These are phyloP conservation scores for Anableps anableps DNA, from an alignment of 2,797 vertebrate species.

Conservation along the genomic window DNA sequence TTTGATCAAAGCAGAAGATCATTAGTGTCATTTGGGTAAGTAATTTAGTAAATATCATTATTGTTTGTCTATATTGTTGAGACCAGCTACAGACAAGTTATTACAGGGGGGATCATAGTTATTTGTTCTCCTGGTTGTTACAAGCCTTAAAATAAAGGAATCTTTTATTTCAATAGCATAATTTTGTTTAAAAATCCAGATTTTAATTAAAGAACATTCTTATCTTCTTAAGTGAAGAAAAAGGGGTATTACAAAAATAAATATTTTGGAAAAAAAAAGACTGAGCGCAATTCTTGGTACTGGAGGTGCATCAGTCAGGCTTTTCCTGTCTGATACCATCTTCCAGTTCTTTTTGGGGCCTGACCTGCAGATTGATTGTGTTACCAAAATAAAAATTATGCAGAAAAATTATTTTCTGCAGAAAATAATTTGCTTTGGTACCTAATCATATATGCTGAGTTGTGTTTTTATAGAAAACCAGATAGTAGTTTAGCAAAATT, in stretches of 20 bases:
- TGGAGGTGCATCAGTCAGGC: too few species aligned
- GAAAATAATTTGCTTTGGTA: background rate
- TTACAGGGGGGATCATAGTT: background rate
- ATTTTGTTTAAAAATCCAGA: background rate
- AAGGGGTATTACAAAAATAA: background rate
- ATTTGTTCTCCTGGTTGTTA: background rate
- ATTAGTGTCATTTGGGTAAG: background rate
- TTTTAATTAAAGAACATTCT: background rate
- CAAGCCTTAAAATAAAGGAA: background rate
- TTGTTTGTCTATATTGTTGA: background rate
- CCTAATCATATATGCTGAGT: background rate
- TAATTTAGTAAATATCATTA: background rate
- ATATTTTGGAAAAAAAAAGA: background rate
- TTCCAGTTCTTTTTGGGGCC: background rate
- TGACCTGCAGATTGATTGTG: background rate
- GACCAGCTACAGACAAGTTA: background rate
- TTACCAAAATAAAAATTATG: background rate
- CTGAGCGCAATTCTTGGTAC: background rate
- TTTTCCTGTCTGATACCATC: too few species aligned
- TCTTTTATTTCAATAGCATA: background rate
- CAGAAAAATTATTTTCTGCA: too few species aligned
- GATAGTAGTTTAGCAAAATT: background rate
- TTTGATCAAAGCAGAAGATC: conserved; percentile 1
- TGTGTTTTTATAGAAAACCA: background rate
- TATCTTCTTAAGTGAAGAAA: background rate